phyloP scores from a whole-genome alignment of 2,797 vertebrate genomes.

The Todus mexicanus region DNA sequence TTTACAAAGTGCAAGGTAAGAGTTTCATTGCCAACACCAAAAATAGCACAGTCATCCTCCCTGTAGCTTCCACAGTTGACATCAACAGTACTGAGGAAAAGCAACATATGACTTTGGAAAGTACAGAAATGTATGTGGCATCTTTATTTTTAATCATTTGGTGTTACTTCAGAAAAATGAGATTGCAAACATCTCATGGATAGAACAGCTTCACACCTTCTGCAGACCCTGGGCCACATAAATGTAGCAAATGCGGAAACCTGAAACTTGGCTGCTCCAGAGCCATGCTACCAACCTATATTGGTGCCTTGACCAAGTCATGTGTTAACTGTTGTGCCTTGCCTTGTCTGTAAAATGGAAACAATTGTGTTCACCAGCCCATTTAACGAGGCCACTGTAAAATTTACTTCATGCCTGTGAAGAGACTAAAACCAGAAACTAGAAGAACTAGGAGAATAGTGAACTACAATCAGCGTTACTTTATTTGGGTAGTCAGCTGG shows the following conservation, averaged over 20 bases:
- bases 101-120: background rate
- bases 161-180: background rate
- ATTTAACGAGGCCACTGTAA: conserved; percentile 1
- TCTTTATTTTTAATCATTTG: background rate
- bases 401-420: background rate
- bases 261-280: background rate
- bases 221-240: background rate
- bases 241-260: background rate
- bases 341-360: background rate
- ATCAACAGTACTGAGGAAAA: background rate
- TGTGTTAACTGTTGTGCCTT: background rate
- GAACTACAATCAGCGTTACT: conserved; percentile 9
- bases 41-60: background rate
- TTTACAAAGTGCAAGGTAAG: background rate
- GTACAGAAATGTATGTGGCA: background rate
- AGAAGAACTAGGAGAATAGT: background rate
- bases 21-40: background rate
- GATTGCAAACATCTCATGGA: background rate
- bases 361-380: background rate
- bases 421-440: background rate
- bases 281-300: background rate
- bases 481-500: conserved; percentile 30
- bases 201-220: background rate
- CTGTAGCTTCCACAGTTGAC: background rate
- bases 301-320: background rate